phyloP scores from a whole-genome alignment of 1,140 invertebrate genomes.

The Cataglyphis hispanica region DNA sequence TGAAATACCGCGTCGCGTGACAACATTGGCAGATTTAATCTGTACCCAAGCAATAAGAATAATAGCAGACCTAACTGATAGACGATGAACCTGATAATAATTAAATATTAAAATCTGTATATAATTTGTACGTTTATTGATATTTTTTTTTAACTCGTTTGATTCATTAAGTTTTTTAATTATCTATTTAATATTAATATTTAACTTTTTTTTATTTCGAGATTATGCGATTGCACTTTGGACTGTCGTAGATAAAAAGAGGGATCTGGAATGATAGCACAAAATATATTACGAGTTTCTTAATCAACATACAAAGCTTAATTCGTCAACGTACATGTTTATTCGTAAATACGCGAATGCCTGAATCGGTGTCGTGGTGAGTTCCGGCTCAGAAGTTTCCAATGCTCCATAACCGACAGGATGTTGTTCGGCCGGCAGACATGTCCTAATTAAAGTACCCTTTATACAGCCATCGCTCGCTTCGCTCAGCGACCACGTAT shows the following conservation, averaged over 20 bases:
- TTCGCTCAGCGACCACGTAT: constrained; percentile 27
- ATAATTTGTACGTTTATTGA: constrained; percentile 3
- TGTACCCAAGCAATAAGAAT: constrained; percentile 4
- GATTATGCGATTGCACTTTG: background rate
- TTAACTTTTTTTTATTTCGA: background rate
- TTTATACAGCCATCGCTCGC: constrained; percentile 36
- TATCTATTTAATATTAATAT: background rate
- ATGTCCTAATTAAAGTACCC: constrained; percentile 56
- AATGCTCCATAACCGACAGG: constrained; percentile 34
- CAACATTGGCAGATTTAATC: constrained; percentile 32
- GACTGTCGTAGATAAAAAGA: background rate
- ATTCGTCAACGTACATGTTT: background rate
- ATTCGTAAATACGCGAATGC: background rate
- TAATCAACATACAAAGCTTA: background rate
- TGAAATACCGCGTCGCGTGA: constrained; percentile 48
- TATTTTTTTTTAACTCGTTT: background rate
- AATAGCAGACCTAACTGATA: constrained; percentile 11
- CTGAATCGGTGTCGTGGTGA: background rate
- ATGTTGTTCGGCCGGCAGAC: constrained; percentile 40
- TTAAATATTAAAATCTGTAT: constrained; percentile 38
- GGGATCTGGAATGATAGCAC: background rate
- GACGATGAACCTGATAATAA: background rate
- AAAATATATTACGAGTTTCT: background rate
- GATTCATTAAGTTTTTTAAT: background rate
- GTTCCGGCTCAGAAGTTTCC: constrained; percentile 45